These are phyloP conservation scores for Fragum fragum DNA, from an alignment of 2,888 invertebrate species.

Conservation along the genomic window DNA sequence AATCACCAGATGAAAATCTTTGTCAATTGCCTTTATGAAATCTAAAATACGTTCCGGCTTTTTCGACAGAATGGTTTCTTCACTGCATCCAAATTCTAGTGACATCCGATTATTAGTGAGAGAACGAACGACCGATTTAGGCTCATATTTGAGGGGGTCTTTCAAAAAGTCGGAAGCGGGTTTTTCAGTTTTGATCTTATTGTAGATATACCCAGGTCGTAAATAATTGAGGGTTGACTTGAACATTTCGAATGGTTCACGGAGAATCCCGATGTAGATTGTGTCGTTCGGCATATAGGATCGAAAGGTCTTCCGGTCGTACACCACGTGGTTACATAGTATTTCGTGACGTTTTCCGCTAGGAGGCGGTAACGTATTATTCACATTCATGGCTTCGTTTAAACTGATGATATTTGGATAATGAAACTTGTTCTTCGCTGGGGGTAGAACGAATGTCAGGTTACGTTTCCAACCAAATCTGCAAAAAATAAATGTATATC, in stretches of 20 bases:
- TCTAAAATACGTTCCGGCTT: slow-evolving; percentile 34
- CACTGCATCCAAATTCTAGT: slow-evolving; percentile 63
- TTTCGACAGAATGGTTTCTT: slow-evolving; percentile 44
- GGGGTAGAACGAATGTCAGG: slow-evolving; percentile 65
- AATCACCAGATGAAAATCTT: slow-evolving; percentile 65
- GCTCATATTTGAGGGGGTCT: slow-evolving; percentile 64
- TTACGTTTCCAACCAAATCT: slow-evolving; percentile 64
- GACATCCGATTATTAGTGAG: slow-evolving; percentile 68
- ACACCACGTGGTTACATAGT: slow-evolving; percentile 70
- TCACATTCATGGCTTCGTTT: slow-evolving; percentile 38
- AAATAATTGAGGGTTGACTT: slow-evolving; percentile 65
- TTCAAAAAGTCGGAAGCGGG: slow-evolving; percentile 60
- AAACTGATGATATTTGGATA: slow-evolving; percentile 69
- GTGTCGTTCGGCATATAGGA: slow-evolving; percentile 64
- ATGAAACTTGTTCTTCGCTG: slow-evolving; percentile 56
- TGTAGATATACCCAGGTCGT: slow-evolving; percentile 52
- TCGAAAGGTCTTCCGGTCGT: slow-evolving; percentile 55
- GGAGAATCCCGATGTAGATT: slow-evolving; percentile 65
- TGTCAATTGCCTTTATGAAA: slow-evolving; percentile 52
- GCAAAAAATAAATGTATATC: no score
- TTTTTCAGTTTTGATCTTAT: slow-evolving; percentile 41
- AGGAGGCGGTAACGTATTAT: slow-evolving; percentile 57
- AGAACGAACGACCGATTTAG: slow-evolving; percentile 39
- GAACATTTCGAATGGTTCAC: slow-evolving; percentile 69
- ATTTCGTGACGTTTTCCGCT: slow-evolving; percentile 58